These are phyloP conservation scores for Anodontia alba DNA, from an alignment of 2,888 invertebrate species.

Conservation along the genomic window DNA sequence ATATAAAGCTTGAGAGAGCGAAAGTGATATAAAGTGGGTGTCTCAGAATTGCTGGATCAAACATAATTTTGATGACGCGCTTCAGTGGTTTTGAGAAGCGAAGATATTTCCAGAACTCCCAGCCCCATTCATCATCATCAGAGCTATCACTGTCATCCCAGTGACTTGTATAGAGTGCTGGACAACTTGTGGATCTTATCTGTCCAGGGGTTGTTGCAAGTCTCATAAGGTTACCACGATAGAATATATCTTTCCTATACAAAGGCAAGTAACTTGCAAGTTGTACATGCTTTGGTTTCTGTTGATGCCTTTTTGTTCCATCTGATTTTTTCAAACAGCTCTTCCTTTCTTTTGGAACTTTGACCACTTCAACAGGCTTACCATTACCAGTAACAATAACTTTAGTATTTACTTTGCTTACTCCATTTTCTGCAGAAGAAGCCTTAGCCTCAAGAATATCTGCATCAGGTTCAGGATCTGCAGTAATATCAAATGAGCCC, in stretches of 20 bases:
- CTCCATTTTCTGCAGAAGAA: background rate
- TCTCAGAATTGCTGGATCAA: slow-evolving; percentile 78
- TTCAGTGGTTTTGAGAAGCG: slow-evolving; percentile 72
- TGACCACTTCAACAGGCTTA: background rate
- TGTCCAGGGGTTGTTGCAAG: slow-evolving; percentile 48
- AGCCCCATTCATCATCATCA: slow-evolving; percentile 65
- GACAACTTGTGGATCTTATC: slow-evolving; percentile 91
- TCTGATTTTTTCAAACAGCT: slow-evolving; percentile 56
- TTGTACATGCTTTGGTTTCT: slow-evolving; percentile 46
- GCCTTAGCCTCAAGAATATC: background rate
- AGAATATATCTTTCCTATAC: slow-evolving; percentile 83
- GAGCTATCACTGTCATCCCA: slow-evolving; percentile 65
- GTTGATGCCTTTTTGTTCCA: slow-evolving; percentile 37
- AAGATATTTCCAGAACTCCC: slow-evolving; percentile 41
- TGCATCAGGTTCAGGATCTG: background rate
- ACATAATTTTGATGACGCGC: slow-evolving; percentile 75
- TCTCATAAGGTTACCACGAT: slow-evolving; percentile 79
- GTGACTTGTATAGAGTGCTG: slow-evolving; percentile 88
- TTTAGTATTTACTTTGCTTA: background rate
- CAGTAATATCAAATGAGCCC: background rate
- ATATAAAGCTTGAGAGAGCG: slow-evolving; percentile 93
- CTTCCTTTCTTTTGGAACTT: background rate
- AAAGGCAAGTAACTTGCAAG: slow-evolving; percentile 71
- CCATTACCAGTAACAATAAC: background rate
- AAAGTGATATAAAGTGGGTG: slow-evolving; percentile 85